These are phyloP conservation scores for Eulimnadia texana DNA, from an alignment of 1,140 invertebrate genomes.

Conservation along the genomic window DNA sequence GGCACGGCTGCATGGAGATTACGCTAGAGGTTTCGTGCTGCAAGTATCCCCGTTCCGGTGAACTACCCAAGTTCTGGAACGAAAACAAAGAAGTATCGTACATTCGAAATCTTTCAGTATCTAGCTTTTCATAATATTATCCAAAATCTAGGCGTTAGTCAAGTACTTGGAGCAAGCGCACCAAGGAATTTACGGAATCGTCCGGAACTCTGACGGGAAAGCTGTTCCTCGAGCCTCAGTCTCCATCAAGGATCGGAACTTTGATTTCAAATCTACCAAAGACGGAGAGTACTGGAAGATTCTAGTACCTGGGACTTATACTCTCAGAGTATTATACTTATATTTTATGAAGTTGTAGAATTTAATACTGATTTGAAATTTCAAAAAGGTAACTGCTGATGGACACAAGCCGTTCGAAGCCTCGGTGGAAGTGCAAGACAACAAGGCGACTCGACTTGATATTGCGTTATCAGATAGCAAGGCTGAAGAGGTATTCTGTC, in stretches of 20 bases:
- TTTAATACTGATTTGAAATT: neutral
- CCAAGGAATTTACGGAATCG: conserved; percentile 65
- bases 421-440: neutral
- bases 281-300: conserved; percentile 90
- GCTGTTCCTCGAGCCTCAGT: conserved; percentile 68
- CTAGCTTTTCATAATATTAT: conserved; percentile 7
- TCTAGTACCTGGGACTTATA: conserved; percentile 65
- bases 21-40: conserved; percentile 94
- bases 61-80: conserved; percentile 82
- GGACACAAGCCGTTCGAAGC: neutral
- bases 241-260: conserved; percentile 52
- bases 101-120: conserved; percentile 2
- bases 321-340: conserved; percentile 46
- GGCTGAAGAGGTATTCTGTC: neutral
- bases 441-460: neutral
- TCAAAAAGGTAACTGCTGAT: neutral
- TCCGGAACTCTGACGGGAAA: conserved; percentile 62
- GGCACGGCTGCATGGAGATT: conserved; percentile 96
- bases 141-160: conserved; percentile 54
- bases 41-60: conserved; percentile 75
- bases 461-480: neutral
- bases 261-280: conserved; percentile 74
- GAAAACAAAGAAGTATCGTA: conserved; percentile 55
- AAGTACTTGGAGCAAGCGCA: conserved; percentile 78
- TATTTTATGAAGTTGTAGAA: neutral